Evolutionary conservation across 2,888 invertebrate species (phyloP).

Genomic region (Melieria omissa): DNA sequence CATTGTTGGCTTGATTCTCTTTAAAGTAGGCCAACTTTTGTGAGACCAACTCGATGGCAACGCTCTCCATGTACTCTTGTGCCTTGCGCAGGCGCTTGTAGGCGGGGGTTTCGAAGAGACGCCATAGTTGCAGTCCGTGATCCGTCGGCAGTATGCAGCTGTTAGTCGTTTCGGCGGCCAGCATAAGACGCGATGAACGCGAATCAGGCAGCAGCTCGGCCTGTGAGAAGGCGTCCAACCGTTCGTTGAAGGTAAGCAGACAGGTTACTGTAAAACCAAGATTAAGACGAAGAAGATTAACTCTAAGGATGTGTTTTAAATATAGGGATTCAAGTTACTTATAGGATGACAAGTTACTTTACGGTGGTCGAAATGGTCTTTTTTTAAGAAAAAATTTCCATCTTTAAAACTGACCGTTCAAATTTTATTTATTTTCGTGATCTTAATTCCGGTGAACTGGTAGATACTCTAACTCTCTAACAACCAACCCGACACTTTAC

Average conservation of each 20-base stretch:
- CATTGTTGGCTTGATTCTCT: conserved; percentile 44
- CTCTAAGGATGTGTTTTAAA: too few relatives aligned
- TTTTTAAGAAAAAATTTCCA: too few relatives aligned
- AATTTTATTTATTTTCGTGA: too few relatives aligned
- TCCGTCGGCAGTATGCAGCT: conserved; percentile 67
- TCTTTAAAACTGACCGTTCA: too few relatives aligned
- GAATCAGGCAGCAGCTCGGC: conserved; percentile 72
- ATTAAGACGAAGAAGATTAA: too few relatives aligned
- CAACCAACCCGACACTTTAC: background rate
- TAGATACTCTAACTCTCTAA: too few relatives aligned
- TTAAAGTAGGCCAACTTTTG: conserved; percentile 70
- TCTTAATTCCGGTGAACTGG: too few relatives aligned
- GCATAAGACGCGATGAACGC: conserved; percentile 75
- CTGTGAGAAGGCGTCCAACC: conserved; percentile 75
- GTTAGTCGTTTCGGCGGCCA: conserved; percentile 80
- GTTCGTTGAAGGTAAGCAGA: conserved; percentile 76
- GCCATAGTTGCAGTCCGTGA: conserved; percentile 71
- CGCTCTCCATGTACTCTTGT: conserved; percentile 79
- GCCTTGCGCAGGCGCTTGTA: conserved; percentile 76
- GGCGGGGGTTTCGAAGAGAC: conserved; percentile 76
- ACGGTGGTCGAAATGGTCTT: too few relatives aligned
- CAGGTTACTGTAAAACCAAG: conserved; percentile 75
- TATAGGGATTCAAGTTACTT: background rate
- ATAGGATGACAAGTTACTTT: background rate
- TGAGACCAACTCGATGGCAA: conserved; percentile 75